Conservation (phyloP, 2,888 invertebrate genomes). For the Spodoptera exigua region DNA sequence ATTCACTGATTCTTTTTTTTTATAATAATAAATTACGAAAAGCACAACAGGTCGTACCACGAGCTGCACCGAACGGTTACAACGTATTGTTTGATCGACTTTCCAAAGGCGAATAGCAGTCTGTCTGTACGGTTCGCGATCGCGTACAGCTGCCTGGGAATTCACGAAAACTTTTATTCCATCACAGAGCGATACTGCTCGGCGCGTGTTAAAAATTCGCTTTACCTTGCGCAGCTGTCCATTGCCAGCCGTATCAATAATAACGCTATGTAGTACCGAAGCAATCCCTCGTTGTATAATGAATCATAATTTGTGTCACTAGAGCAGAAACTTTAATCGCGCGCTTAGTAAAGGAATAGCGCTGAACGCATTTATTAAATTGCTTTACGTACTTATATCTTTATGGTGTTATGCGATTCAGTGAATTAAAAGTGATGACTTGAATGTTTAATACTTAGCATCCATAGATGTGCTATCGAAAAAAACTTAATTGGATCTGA, state of each 20-base stretch:
- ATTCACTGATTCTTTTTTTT: conserved; percentile 4
- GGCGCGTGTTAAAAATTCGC: conserved; percentile 13
- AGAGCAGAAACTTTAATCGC: conserved; percentile 26
- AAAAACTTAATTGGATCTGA: conserved; percentile 27
- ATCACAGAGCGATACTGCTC: conserved; percentile 14
- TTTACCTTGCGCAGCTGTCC: conserved; percentile 12
- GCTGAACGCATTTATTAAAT: conserved; percentile 34
- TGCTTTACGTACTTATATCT: conserved; percentile 19
- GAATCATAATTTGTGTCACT: conserved; percentile 30
- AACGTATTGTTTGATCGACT: conserved; percentile 67
- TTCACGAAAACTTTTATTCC: conserved; percentile 54
- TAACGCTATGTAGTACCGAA: conserved; percentile 22
- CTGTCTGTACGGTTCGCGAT: conserved; percentile 33
- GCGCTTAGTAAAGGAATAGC: conserved; percentile 38
- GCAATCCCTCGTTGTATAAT: conserved; percentile 50
- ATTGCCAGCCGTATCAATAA: conserved; percentile 28
- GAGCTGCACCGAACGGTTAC: conserved; percentile 26
- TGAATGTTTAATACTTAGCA: not conserved
- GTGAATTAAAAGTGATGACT: conserved; percentile 31
- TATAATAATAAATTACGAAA: conserved; percentile 18
- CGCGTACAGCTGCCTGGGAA: conserved; percentile 41
- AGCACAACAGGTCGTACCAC: conserved; percentile 21
- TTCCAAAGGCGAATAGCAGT: conserved; percentile 65
- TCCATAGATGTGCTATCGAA: conserved; percentile 3
- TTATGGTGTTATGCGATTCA: conserved; percentile 27